Evolutionary conservation across 2,797 vertebrate species (phyloP), one percentile per base, ranked within the genome.

Genomic region (Spea hammondii): DNA sequence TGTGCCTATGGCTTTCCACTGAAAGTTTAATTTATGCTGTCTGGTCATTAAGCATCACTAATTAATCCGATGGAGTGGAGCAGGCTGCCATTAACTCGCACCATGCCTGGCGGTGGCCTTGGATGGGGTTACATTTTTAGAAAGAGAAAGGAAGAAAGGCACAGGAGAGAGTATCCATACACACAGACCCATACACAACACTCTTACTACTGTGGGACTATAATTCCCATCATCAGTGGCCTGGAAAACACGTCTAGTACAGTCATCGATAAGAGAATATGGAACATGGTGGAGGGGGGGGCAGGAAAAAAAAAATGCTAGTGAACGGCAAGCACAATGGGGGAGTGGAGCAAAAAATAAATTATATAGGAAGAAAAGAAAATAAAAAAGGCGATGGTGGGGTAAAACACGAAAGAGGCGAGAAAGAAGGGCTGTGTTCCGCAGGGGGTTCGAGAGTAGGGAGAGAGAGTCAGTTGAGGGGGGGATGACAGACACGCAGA

Each of bases 1-100:
- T 59, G 9, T 8, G 64, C 71, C 71, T 48, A 48, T 74, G 65
- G 65, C 54, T 11, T 44, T 48, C 13, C 72, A 54, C 14, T n/a
- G n/a, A 11, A 60, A 32, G 46, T 77, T 51, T 70, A 12, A 77
- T 60, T 77, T 50, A 70, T 72, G 59, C 68, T 72, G 60, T 8
- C 6, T 51, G 47, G 53, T 72, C 69, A 80, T 76, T 72, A 80
- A 32, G 17, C 68, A 46, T n/a, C 5, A 46, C 68, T 76, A 80
- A 80, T 80, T 76, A 76, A 17, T 17, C 69, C 60, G 74, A 80
- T 69, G 50, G 69, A 75, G 72, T 57, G 72, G 49, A 65, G 67
- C 65, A 70, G 49, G 14, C 62, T 44, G 53, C 77, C 47, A 79
- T 69, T 47, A 68, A 53, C 71, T 60, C 32, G 5, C 64, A 73